Evolutionary conservation across 2,797 vertebrate species (phyloP).

Genomic region (Alectoris magna): DNA sequence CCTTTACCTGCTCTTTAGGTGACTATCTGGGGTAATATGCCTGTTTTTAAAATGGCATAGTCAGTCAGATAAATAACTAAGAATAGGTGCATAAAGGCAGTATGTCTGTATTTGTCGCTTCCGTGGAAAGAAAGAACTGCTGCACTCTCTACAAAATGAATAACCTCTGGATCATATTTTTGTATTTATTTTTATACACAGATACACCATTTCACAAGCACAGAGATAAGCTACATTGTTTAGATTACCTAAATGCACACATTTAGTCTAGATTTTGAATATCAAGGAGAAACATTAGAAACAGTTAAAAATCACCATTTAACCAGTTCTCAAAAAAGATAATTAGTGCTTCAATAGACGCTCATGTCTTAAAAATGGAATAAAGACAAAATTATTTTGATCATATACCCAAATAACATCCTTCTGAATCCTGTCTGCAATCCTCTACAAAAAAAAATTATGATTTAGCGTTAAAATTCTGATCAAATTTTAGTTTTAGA

Average conservation of each 20-base stretch:
- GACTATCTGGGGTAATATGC: background rate
- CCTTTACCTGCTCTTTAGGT: background rate
- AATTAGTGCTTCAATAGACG: background rate
- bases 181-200: background rate
- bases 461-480: background rate
- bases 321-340: background rate
- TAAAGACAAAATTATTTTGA: background rate
- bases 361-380: background rate
- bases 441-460: background rate
- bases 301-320: background rate
- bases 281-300: background rate
- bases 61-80: background rate
- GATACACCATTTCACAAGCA: background rate
- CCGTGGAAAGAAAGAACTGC: background rate
- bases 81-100: background rate
- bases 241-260: background rate
- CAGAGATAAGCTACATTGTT: background rate
- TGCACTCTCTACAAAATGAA: background rate
- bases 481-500: background rate
- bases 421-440: background rate
- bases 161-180: background rate
- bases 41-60: background rate
- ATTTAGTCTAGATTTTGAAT: background rate
- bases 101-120: background rate
- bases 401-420: background rate